These are phyloP conservation scores for Ceratosolen fusciceps DNA, from an alignment of 1,140 invertebrate genomes.

Conservation along the genomic window DNA sequence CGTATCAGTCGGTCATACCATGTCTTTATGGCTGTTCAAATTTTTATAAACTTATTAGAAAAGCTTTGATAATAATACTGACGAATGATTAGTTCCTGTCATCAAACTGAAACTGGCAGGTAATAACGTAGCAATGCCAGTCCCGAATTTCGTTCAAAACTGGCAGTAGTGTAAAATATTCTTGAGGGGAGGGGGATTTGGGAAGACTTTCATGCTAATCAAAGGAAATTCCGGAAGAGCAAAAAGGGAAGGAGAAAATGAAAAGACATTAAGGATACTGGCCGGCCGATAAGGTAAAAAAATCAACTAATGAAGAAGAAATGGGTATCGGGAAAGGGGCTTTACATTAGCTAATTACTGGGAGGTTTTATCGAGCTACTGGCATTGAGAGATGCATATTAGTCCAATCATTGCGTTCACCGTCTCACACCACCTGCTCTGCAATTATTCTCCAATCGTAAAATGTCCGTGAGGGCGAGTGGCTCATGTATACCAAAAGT, in stretches of 20 bases:
- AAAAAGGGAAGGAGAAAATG: neutral
- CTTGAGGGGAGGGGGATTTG: no score
- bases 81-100: no score
- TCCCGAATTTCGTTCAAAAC: no score
- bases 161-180: no score
- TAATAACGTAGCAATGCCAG: no score
- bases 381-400: neutral
- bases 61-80: no score
- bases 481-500: neutral
- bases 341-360: conserved; percentile 2
- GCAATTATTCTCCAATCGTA: neutral
- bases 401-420: neutral
- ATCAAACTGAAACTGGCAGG: no score
- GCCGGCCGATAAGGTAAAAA: conserved; percentile 4
- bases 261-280: neutral
- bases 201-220: neutral
- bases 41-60: no score
- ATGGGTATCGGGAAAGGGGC: conserved; percentile 5
- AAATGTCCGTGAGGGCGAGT: neutral
- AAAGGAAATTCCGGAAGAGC: neutral
- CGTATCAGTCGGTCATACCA: no score
- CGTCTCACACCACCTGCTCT: neutral
- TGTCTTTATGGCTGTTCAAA: no score
- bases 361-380: neutral
- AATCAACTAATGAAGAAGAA: neutral